Conservation (phyloP, 2,888 invertebrate species). For the Ceratothoa steindachneri region DNA sequence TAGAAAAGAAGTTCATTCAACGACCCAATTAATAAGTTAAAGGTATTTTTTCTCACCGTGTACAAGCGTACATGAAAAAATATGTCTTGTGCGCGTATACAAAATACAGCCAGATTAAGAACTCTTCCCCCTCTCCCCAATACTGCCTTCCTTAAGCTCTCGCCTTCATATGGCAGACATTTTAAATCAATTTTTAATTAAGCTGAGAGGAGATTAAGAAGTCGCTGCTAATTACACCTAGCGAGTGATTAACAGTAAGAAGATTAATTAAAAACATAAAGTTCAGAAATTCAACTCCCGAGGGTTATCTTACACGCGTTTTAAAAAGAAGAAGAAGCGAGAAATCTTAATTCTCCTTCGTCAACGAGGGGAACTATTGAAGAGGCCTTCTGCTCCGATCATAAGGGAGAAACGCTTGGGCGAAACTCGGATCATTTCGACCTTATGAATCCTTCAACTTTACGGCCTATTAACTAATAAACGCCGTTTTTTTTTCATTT, state of each 20-base stretch:
- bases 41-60: too few species aligned
- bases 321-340: background rate
- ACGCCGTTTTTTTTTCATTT: background rate
- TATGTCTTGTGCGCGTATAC: too few species aligned
- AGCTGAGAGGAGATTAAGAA: conserved; percentile 24
- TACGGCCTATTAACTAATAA: background rate
- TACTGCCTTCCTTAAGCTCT: too few species aligned
- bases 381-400: background rate
- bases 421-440: background rate
- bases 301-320: conserved; percentile 23
- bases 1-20: too few species aligned
- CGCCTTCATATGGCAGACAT: conserved; percentile 5
- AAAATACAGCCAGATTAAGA: too few species aligned
- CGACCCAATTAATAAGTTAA: too few species aligned
- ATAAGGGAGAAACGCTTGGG: background rate
- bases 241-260: conserved; percentile 30
- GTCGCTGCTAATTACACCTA: conserved; percentile 24
- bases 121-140: too few species aligned
- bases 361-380: background rate
- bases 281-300: conserved; percentile 37
- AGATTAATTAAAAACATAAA: conserved; percentile 44
- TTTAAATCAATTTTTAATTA: conserved; percentile 36
- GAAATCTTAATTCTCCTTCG: background rate
- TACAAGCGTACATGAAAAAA: too few species aligned
- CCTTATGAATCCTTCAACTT: background rate